A percentile compares a stretch with the other conserved stretches of the same genome.
Conservation (phyloP, 64 coral and sea anemone species). For the Porites australiensis region DNA sequence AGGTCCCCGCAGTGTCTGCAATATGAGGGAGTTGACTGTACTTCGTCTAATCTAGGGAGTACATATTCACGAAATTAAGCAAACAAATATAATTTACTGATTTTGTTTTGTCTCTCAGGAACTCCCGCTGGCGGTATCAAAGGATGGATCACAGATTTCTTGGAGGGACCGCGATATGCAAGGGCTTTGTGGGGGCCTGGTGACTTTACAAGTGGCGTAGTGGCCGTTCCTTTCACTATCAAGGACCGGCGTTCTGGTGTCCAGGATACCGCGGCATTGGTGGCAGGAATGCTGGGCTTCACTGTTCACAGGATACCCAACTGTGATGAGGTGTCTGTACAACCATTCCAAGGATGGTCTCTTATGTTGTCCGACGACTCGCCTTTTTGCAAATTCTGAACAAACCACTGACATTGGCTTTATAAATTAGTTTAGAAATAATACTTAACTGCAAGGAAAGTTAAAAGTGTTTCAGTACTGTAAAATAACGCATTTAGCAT, state of each 20-base stretch:
- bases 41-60: too few relatives aligned
- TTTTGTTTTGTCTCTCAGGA: not conserved
- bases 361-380: constrained; percentile 56
- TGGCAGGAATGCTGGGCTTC: constrained; percentile 72
- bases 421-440: too few relatives aligned
- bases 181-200: not conserved
- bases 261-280: constrained; percentile 41
- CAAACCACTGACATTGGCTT: too few relatives aligned
- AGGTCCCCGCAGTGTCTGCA: too few relatives aligned
- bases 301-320: constrained; percentile 21
- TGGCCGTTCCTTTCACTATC: constrained; percentile 32
- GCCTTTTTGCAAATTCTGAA: constrained; percentile 9
- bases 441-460: too few relatives aligned
- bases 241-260: not conserved
- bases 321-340: constrained; percentile 25
- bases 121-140: not conserved
- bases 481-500: too few relatives aligned
- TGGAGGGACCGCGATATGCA: not conserved
- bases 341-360: constrained; percentile 73
- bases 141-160: constrained; percentile 68
- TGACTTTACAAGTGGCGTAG: constrained; percentile 23
- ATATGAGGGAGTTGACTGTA: too few relatives aligned
- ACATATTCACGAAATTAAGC: too few relatives aligned
- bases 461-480: too few relatives aligned
- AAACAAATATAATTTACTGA: too few relatives aligned